Evolutionary conservation across 1,140 invertebrate species (phyloP), one percentile per base, ranked within the genome.

Genomic region (Ceratina japonica): DNA sequence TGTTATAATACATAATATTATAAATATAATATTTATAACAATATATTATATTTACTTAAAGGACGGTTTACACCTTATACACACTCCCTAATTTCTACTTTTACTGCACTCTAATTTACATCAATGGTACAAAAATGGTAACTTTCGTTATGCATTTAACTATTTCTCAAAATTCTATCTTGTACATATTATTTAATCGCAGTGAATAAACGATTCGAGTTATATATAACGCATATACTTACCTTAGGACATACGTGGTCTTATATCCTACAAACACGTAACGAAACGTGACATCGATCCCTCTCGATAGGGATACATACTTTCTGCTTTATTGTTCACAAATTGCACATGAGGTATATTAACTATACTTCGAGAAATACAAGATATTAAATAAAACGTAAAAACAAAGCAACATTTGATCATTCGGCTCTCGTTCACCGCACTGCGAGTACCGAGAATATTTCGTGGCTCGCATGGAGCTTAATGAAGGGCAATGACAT

Each of bases 171-270:
- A 31, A 31, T 31, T 31, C 27, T 2, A 4, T 31, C 4, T 31
- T 31, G 4, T 4, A 31, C 27, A 31, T 31, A 31, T 31, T 31
- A 31, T 31, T 31, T 4, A 31, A 31, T 31, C 54, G 51, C 58
- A 20, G 66, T 66, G 65, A 85, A 84, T 81, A 79, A 81, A 81
- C 31, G 70, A 75, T 81, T 75, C 74, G 70, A 44, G 69, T 56
- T 49, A 56, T 37, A n/a, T 18, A 27, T 12, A 20, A 8, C 16
- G 10, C 8, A 24, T 8, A 16, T 31, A 68, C 61, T 18, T 79
- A 78, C 59, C 66, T 72, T 73, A 72, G 79, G 68, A 44, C 37
- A n/a, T 85, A 85, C 82, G 83, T 84, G 78, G 83, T 71, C 69
- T 68, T 74, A 85, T 49, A 65, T 61, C 37, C 44, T 56, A 70